Conservation (phyloP, 2,888 invertebrate genomes). For the Cantharis rustica region DNA sequence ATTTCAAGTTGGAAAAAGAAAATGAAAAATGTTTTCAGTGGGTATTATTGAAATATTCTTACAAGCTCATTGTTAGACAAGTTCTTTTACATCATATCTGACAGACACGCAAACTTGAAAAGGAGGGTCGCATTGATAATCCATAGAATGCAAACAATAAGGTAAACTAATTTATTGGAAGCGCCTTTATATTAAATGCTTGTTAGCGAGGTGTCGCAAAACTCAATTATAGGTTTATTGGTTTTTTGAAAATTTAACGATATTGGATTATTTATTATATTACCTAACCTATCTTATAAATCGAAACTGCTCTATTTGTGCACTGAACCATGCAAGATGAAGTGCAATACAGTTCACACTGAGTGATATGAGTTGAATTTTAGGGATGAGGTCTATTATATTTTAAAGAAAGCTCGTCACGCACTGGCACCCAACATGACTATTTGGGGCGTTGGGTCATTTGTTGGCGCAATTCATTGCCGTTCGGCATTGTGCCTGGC, state of each 20-base stretch:
- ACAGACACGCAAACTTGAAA: not conserved
- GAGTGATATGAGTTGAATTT: constrained; percentile 31
- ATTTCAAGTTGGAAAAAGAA: not conserved
- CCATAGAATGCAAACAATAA: not conserved
- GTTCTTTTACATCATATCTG: not conserved
- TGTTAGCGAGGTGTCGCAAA: not conserved
- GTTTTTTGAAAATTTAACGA: not conserved
- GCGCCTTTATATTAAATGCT: not conserved
- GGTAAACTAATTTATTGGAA: not conserved
- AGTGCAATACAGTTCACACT: constrained; percentile 40
- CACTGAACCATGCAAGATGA: constrained; percentile 45
- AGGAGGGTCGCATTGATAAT: not conserved
- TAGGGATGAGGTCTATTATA: constrained; percentile 41
- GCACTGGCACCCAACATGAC: constrained; percentile 40
- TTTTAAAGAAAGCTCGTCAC: constrained; percentile 43
- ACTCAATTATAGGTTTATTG: not conserved
- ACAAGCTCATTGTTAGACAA: not conserved
- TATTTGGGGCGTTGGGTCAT: constrained; percentile 41
- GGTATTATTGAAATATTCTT: not conserved
- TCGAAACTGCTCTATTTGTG: constrained; percentile 41
- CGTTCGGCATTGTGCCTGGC: constrained; percentile 36
- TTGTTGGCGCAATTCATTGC: constrained; percentile 41
- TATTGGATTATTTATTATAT: constrained; percentile 28
- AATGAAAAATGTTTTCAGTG: not conserved
- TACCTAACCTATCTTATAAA: constrained; percentile 33